Evolutionary conservation across 2,888 invertebrate species (phyloP).

Genomic region (Electrophaes corylata): DNA sequence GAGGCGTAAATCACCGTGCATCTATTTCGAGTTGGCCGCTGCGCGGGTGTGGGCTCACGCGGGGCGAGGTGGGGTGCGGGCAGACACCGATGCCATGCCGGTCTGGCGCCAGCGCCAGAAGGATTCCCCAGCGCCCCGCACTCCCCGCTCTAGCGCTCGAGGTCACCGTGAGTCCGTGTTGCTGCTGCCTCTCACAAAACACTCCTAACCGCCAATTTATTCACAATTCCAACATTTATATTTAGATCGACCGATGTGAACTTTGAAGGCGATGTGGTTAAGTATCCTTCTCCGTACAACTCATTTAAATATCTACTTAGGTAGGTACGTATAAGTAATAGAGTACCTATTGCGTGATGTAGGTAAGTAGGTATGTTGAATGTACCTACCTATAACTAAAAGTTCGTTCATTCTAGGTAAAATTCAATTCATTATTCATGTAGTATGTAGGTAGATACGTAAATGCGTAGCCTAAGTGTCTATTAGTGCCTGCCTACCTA

Average conservation of each 20-base stretch:
- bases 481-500: too few species aligned
- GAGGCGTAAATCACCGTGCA: constrained; percentile 83
- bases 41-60: constrained; percentile 58
- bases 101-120: constrained; percentile 81
- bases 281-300: too few species aligned
- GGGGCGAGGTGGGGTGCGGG: constrained; percentile 67
- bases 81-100: constrained; percentile 80
- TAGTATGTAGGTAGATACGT: too few species aligned
- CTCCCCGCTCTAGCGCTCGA: constrained; percentile 58
- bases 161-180: constrained; percentile 63
- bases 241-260: constrained; percentile 30
- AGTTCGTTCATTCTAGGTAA: too few species aligned
- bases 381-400: too few species aligned
- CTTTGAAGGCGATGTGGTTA: constrained; percentile 18
- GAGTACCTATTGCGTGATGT: too few species aligned
- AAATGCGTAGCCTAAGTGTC: too few species aligned
- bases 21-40: constrained; percentile 79
- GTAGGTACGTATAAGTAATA: too few species aligned
- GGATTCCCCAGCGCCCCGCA: constrained; percentile 83
- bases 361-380: too few species aligned
- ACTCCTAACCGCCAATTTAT: constrained; percentile 49
- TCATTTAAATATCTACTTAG: too few species aligned
- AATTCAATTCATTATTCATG: too few species aligned
- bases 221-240: constrained; percentile 40
- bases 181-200: constrained; percentile 50